Base-by-base conservation (phyloP, 2,113 vertebrate genomes). In the Oxyura jamaicensis region DNA sequence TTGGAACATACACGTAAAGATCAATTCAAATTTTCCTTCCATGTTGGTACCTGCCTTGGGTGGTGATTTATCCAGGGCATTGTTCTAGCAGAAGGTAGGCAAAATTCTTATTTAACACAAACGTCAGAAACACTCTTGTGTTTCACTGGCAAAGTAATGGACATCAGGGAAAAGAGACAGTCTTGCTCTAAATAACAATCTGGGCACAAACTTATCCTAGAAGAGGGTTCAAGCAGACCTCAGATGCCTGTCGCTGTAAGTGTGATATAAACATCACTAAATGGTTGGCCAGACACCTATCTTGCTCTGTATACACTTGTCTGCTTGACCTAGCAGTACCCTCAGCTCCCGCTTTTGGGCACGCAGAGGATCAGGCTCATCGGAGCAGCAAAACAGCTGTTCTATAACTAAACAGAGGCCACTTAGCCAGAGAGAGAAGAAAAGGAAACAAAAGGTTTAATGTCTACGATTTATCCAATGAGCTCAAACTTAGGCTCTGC, bases 51-150 rank as follows among this genome's bases (percentile, higher is more conserved):
- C 56, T 16, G 26, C 53, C 90, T 88, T 89, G 19, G 2, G 4
- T 68, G 52, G 50, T 75, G 68, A 91, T 26, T 79, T 91, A 65
- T 60, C 19, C 77, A 65, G 39, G 48, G 42, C 15, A 5, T 65
- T 87, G 48, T 72, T 95, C 60, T 79, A 91, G 69, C 20, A 82
- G 18, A 91, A 94, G 53, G 31, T 60, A 91, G 83, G 36, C 39
- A 59, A 84, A 86, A 80, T 59, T 71, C 28, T 56, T 76, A 13
- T 28, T 90, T 68, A 68, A 81, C 22, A 58, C 15, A 72, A 52
- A 88, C 48, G 65, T 63, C 18, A 75, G 26, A 83, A 88, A 56
- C 3, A 28, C 21, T 66, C 35, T 29, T 60, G 9, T 35, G 2
- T 46, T 88, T 78, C 52, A 82, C 65, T 48, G 67, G 41, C 26